These are phyloP conservation scores for Channa argus DNA, from an alignment of 2,113 vertebrate species.

Conservation along the genomic window DNA sequence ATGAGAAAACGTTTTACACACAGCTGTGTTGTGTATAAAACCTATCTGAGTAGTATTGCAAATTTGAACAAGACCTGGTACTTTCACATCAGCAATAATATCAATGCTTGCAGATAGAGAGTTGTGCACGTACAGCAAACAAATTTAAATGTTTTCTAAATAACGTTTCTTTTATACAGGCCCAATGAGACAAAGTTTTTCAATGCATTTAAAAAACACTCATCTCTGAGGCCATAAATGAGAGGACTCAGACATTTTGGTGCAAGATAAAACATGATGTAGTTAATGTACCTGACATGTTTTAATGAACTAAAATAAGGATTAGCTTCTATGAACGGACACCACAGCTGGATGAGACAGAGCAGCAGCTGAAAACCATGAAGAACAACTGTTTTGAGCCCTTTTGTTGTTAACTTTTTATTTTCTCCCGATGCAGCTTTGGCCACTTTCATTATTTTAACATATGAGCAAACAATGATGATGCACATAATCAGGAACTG, in stretches of 20 bases:
- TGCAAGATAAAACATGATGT: not conserved
- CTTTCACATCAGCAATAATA: too few species aligned
- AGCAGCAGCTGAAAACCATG: constrained; percentile 71
- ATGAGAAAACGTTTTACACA: too few species aligned
- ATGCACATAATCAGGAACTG: constrained; percentile 61
- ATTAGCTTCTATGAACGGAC: constrained; percentile 49
- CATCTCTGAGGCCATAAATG: constrained; percentile 68
- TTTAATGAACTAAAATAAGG: not conserved
- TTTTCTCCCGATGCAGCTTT: constrained; percentile 46
- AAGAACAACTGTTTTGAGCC: constrained; percentile 64
- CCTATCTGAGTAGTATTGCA: too few species aligned
- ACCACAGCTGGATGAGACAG: constrained; percentile 65
- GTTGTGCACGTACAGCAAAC: too few species aligned
- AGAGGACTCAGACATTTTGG: constrained; percentile 65
- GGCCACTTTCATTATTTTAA: constrained; percentile 65
- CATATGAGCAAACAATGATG: constrained; percentile 52
- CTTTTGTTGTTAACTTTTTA: constrained; percentile 53
- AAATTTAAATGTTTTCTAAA: too few species aligned
- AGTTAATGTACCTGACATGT: too few species aligned
- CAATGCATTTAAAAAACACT: constrained; percentile 39
- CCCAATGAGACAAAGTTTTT: constrained; percentile 33
- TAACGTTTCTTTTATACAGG: not conserved
- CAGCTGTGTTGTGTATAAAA: too few species aligned
- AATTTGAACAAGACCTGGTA: too few species aligned
- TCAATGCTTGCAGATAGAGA: too few species aligned